Evolutionary conservation across 2,113 vertebrate species (phyloP).

Genomic region (Salvelinus namaycush): DNA sequence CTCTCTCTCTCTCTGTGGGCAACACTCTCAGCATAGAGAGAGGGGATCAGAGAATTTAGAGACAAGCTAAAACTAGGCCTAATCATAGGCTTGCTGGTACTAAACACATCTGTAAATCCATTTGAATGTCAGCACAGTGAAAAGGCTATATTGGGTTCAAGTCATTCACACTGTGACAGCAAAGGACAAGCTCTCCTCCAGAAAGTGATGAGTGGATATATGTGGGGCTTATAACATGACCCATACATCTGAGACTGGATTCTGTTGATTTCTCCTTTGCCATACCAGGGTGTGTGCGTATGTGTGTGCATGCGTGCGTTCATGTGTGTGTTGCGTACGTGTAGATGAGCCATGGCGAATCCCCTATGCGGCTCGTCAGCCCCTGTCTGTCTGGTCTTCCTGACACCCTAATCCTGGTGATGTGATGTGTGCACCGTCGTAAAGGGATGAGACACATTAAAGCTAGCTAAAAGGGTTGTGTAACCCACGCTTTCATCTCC

Average conservation of each 20-base stretch:
- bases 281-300: conserved; percentile 35
- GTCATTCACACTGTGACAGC: not conserved
- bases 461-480: conserved; percentile 65
- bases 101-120: not conserved
- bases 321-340: not conserved
- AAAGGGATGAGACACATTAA: conserved; percentile 50
- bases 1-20: conserved; percentile 9
- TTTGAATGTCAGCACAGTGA: not conserved
- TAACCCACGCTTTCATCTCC: conserved; percentile 61
- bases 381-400: conserved; percentile 21
- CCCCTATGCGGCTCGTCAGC: conserved; percentile 28
- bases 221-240: not conserved
- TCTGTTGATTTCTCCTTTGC: not conserved
- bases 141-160: not conserved
- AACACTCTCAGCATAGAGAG: conserved; percentile 32
- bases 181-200: conserved; percentile 2
- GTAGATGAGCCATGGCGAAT: not conserved
- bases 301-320: conserved; percentile 14
- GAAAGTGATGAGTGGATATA: conserved; percentile 6
- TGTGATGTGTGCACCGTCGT: conserved; percentile 57
- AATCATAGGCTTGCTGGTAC: not conserved
- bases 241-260: not conserved
- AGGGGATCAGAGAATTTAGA: too few species aligned
- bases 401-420: conserved; percentile 67
- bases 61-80: not conserved